Evolutionary conservation across 2,888 invertebrate genomes (phyloP).

Genomic region (Germaria angustata): DNA sequence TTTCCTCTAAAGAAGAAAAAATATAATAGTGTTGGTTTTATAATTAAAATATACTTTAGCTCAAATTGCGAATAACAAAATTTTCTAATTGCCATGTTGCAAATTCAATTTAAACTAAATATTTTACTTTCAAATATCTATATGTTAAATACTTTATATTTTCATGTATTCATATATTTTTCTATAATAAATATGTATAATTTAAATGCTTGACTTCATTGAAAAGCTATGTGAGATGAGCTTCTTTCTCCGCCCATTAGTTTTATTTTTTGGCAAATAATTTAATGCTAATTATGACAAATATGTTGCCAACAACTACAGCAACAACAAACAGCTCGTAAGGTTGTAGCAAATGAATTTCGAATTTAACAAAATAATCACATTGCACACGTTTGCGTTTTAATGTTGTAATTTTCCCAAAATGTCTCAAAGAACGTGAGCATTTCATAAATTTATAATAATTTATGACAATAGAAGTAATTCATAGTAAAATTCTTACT

Average conservation of each 20-base stretch:
- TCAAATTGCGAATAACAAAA: too few species aligned
- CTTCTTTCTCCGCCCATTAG: background rate
- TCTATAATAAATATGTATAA: background rate
- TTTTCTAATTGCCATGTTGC: background rate
- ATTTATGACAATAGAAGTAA: constrained; percentile 49
- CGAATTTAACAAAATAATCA: constrained; percentile 62
- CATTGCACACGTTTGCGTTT: constrained; percentile 66
- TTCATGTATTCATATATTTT: background rate
- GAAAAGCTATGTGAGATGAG: constrained; percentile 5
- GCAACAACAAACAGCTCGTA: background rate
- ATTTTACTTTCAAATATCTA: background rate
- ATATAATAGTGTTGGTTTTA: too few species aligned
- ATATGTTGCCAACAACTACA: constrained; percentile 41
- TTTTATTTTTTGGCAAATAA: constrained; percentile 41
- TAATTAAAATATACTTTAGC: too few species aligned
- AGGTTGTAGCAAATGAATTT: constrained; percentile 48
- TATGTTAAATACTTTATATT: too few species aligned
- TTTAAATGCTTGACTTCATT: constrained; percentile 15
- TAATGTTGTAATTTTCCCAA: constrained; percentile 65
- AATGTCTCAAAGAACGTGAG: constrained; percentile 66
- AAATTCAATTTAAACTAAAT: background rate
- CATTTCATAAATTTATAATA: constrained; percentile 63
- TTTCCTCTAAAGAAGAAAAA: too few species aligned
- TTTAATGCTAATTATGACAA: constrained; percentile 64
- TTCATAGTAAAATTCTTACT: constrained; percentile 14